phyloP scores from a whole-genome alignment of 2,113 vertebrate genomes.

The Hypomesus transpacificus region DNA sequence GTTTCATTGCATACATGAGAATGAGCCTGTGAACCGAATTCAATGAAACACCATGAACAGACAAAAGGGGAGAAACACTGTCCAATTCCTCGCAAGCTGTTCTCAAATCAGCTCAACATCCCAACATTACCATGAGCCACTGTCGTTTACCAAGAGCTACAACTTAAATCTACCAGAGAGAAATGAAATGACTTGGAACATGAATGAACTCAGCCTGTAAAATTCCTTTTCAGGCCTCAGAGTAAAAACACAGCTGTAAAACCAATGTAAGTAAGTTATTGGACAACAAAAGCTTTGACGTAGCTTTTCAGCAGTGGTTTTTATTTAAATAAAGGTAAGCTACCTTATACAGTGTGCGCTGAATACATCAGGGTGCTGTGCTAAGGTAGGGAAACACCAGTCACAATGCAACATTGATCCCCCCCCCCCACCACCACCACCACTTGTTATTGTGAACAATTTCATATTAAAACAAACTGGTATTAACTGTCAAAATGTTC shows the following conservation, averaged over 20 bases:
- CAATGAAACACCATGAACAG: conserved; percentile 58
- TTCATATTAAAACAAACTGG: not conserved
- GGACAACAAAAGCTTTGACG: no score
- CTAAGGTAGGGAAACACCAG: no score
- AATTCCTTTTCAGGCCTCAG: no score
- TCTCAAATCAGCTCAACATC: conserved; percentile 51
- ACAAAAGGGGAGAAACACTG: conserved; percentile 44
- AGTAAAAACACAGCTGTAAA: no score
- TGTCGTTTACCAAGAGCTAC: conserved; percentile 51
- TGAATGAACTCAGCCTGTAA: no score
- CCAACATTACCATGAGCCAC: conserved; percentile 40
- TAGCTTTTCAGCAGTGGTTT: no score
- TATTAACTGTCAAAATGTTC: not conserved
- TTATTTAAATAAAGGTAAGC: no score
- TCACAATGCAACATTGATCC: no score
- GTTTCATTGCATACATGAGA: conserved; percentile 68
- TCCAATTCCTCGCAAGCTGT: conserved; percentile 44
- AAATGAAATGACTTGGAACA: not conserved
- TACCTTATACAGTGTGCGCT: no score
- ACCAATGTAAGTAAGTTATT: no score
- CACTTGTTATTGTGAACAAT: not conserved
- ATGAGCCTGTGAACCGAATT: conserved; percentile 65
- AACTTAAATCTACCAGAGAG: not conserved
- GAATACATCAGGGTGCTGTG: no score
- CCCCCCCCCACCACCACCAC: no score